Percentiles rank a stretch among this genome's conserved stretches.
Conservation (phyloP, 1,140 invertebrate species). For the Hesperophylax magnus region DNA sequence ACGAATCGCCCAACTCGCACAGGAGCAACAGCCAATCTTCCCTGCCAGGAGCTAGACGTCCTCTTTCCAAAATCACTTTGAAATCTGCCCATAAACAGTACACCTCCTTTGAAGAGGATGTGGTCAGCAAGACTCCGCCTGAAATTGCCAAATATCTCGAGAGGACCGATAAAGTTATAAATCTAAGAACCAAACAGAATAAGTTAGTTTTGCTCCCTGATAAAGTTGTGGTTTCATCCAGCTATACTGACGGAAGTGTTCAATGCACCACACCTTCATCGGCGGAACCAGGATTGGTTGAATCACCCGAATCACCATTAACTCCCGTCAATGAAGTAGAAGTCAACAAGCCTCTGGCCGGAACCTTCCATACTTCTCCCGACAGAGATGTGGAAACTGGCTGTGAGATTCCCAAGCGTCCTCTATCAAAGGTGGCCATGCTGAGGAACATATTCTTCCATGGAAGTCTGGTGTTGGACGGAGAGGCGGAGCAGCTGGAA, state of each 20-base stretch:
- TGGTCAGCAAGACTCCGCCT: slow-evolving; percentile 54
- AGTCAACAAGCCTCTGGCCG: slow-evolving; percentile 32
- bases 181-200: slow-evolving; percentile 53
- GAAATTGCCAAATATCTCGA: slow-evolving; percentile 57
- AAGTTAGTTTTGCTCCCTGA: slow-evolving; percentile 35
- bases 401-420: slow-evolving; percentile 50
- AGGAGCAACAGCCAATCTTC: slow-evolving; percentile 55
- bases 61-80: slow-evolving; percentile 51
- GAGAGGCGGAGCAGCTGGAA: slow-evolving; percentile 24
- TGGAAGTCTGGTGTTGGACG: slow-evolving; percentile 51
- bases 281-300: neutral
- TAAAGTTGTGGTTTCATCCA: slow-evolving; percentile 48
- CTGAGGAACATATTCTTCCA: slow-evolving; percentile 57
- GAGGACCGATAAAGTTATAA: slow-evolving; percentile 53
- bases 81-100: slow-evolving; percentile 55
- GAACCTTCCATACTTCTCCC: slow-evolving; percentile 35
- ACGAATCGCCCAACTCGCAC: slow-evolving; percentile 52
- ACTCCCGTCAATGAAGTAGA: slow-evolving; percentile 50
- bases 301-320: slow-evolving; percentile 32
- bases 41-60: slow-evolving; percentile 38
- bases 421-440: slow-evolving; percentile 55
- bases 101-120: slow-evolving; percentile 56
- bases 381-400: slow-evolving; percentile 49
- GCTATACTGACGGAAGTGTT: slow-evolving; percentile 50
- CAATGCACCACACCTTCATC: slow-evolving; percentile 42